Evolutionary conservation across 2,113 vertebrate species (phyloP).

Genomic region (Hiodon tergisus): DNA sequence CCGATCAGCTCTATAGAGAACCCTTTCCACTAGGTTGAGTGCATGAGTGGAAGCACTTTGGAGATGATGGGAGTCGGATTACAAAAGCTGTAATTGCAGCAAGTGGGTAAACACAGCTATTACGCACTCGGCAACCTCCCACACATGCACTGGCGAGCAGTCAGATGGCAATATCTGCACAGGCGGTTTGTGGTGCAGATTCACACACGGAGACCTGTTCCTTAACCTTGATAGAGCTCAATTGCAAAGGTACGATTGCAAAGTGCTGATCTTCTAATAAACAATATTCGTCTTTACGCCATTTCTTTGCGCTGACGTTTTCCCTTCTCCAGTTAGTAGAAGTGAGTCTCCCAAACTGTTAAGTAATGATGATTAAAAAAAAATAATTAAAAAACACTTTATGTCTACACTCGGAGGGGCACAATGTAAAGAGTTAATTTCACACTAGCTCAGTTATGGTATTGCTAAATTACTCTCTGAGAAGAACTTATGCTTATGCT

Average conservation of each 20-base stretch:
- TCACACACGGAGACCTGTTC: background rate
- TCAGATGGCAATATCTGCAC: background rate
- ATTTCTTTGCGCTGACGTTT: no score
- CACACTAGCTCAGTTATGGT: no score
- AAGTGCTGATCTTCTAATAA: background rate
- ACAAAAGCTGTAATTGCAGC: conserved; percentile 4
- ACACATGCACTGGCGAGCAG: background rate
- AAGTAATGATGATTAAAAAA: no score
- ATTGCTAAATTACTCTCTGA: no score
- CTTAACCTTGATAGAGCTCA: no score
- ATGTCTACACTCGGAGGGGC: no score
- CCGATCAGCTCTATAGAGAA: background rate
- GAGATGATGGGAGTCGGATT: background rate
- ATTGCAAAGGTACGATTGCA: no score
- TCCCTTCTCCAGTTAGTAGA: no score
- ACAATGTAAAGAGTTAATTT: no score
- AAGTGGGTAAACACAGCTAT: conserved; percentile 15
- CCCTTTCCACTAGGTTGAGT: conserved; percentile 22
- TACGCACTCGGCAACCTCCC: background rate
- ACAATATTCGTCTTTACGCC: background rate
- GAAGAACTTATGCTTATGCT: no score
- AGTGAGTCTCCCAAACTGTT: no score
- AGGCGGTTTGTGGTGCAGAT: background rate
- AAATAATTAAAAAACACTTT: no score
- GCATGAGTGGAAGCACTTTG: conserved; percentile 17